These are phyloP conservation scores for Charina bottae DNA, from an alignment of 2,113 vertebrate genomes.

Conservation along the genomic window DNA sequence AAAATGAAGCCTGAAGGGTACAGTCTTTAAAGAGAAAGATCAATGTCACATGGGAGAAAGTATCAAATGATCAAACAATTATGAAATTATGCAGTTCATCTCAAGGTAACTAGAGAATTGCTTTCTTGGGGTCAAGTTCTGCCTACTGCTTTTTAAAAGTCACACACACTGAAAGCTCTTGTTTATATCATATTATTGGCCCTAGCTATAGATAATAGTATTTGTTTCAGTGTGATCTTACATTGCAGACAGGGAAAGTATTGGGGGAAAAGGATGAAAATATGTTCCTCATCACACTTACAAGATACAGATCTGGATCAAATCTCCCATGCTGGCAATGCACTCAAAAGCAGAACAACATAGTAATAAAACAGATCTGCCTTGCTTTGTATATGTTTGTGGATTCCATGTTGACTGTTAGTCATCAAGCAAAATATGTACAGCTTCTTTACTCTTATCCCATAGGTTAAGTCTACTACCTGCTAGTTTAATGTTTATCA, in stretches of 20 bases:
- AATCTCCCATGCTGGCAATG: neutral
- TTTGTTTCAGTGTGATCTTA: neutral
- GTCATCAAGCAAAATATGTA: neutral
- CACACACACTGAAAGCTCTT: neutral
- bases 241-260: neutral
- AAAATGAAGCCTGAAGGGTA: constrained; percentile 16
- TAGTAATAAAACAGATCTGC: neutral
- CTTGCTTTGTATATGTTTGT: neutral
- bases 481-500: neutral
- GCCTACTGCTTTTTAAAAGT: neutral
- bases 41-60: constrained; percentile 5
- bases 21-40: constrained; percentile 1
- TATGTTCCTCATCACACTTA: neutral
- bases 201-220: neutral
- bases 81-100: neutral
- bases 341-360: neutral
- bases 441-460: neutral
- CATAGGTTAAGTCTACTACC: neutral
- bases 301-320: neutral
- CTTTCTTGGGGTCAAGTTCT: neutral
- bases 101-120: neutral
- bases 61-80: constrained; percentile 4
- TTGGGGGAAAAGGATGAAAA: neutral
- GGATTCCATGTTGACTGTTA: neutral
- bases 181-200: neutral